A percentile compares a stretch with the other conserved stretches of the same genome.
phyloP scores from a whole-genome alignment of 2,797 vertebrate genomes.

The Euthynnus affinis region DNA sequence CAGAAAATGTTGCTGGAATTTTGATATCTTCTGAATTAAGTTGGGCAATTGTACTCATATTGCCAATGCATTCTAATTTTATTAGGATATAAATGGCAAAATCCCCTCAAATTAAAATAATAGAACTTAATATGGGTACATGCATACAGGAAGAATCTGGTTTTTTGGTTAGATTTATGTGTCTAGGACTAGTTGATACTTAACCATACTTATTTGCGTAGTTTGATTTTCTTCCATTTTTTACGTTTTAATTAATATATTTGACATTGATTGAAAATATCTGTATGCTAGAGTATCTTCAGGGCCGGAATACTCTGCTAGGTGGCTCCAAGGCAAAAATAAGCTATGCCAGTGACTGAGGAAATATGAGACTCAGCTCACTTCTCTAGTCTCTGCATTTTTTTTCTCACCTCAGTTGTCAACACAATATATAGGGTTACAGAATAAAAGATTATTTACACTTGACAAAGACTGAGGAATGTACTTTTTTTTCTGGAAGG shows the following conservation, averaged over 20 bases:
- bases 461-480: constrained; percentile 54
- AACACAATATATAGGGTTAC: constrained; percentile 42
- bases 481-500: constrained; percentile 34
- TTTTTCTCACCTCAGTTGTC: constrained; percentile 50
- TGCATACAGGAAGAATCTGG: not conserved
- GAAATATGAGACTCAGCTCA: constrained; percentile 39
- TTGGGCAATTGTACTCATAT: constrained; percentile 1
- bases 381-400: constrained; percentile 32
- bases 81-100: constrained; percentile 16
- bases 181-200: not conserved
- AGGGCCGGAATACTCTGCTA: not conserved
- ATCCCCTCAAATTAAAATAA: not conserved
- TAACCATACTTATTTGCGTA: too few species aligned
- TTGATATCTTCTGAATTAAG: not conserved
- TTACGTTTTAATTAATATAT: not conserved
- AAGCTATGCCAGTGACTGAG: not conserved
- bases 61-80: not conserved
- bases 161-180: not conserved
- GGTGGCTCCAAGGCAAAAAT: rapidly evolving
- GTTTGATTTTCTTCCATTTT: not conserved
- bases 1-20: too few species aligned
- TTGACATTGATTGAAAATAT: not conserved
- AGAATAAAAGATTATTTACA: constrained; percentile 70
- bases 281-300: not conserved
- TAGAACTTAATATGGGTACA: not conserved